Percentiles rank a stretch among this genome's conserved stretches.
phyloP scores from a whole-genome alignment of 2,888 invertebrate species.

The Capitulum mitella region DNA sequence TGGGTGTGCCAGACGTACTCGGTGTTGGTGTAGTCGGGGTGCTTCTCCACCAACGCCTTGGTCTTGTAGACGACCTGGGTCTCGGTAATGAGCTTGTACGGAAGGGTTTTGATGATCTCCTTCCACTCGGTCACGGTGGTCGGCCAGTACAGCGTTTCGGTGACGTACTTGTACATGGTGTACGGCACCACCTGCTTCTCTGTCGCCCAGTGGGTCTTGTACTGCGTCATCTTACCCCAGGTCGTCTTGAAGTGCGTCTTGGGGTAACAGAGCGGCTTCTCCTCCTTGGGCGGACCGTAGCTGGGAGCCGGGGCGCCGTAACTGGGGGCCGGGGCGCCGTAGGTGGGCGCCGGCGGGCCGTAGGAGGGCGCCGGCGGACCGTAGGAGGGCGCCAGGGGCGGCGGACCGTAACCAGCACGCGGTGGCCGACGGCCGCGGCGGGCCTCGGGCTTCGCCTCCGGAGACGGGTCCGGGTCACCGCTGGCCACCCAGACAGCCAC shows the following conservation, averaged over 20 bases:
- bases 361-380: conserved; percentile 21
- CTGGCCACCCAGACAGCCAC: conserved; percentile 10
- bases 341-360: conserved; percentile 9
- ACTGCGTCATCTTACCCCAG: conserved; percentile 26
- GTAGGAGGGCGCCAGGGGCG: neutral
- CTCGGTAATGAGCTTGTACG: conserved; percentile 22
- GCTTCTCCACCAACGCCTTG: conserved; percentile 21
- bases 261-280: neutral
- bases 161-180: conserved; percentile 26
- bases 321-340: conserved; percentile 8
- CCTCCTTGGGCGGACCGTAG: neutral
- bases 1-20: conserved; percentile 26
- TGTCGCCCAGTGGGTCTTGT: conserved; percentile 22
- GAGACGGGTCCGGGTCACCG: neutral
- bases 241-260: conserved; percentile 25
- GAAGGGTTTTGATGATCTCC: conserved; percentile 24
- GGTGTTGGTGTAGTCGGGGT: conserved; percentile 25
- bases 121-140: conserved; percentile 26
- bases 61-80: conserved; percentile 26
- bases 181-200: conserved; percentile 5
- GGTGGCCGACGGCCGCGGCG: neutral
- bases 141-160: conserved; percentile 18
- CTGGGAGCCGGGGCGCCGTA: neutral
- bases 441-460: neutral
- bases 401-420: neutral